These are phyloP conservation scores for Leptosomus discolor DNA, from an alignment of 2,113 vertebrate species.

Conservation along the genomic window DNA sequence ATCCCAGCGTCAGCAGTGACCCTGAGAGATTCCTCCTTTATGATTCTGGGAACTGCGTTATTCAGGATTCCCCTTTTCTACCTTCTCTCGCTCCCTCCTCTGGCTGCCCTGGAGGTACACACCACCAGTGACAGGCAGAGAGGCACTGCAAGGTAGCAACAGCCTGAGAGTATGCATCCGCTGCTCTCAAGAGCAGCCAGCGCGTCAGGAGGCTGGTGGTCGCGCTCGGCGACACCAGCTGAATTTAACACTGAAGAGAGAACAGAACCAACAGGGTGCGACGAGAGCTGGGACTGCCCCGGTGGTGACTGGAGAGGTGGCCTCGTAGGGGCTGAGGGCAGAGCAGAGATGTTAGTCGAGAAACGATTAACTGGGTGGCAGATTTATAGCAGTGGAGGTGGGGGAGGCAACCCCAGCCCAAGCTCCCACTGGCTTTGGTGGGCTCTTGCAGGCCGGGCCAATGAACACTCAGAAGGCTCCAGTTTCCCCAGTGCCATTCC, in stretches of 20 bases:
- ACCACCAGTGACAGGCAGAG: not conserved
- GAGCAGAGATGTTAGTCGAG: conserved; percentile 6
- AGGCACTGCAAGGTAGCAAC: not conserved
- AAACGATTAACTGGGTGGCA: conserved; percentile 26
- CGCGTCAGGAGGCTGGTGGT: not conserved
- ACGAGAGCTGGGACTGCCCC: conserved; percentile 40
- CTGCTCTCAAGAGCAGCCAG: not conserved
- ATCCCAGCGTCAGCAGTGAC: not conserved
- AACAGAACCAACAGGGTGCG: not conserved
- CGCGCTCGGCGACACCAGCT: not conserved
- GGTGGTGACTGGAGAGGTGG: conserved; percentile 10
- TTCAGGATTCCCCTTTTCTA: not conserved
- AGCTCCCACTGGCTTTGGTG: conserved; percentile 6
- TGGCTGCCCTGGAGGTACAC: not conserved
- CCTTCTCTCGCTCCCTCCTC: not conserved
- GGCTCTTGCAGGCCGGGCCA: not conserved
- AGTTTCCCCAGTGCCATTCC: conserved; percentile 20
- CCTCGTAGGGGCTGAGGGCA: conserved; percentile 38
- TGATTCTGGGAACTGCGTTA: not conserved
- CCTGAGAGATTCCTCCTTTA: not conserved
- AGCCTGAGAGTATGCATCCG: conserved; percentile 26
- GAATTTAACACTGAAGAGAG: conserved; percentile 36
- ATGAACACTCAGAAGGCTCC: not conserved
- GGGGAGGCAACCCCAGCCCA: conserved; percentile 27
- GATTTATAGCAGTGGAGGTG: conserved; percentile 1